phyloP scores from a whole-genome alignment of 2,797 vertebrate species.

The Nannoperca australis region DNA sequence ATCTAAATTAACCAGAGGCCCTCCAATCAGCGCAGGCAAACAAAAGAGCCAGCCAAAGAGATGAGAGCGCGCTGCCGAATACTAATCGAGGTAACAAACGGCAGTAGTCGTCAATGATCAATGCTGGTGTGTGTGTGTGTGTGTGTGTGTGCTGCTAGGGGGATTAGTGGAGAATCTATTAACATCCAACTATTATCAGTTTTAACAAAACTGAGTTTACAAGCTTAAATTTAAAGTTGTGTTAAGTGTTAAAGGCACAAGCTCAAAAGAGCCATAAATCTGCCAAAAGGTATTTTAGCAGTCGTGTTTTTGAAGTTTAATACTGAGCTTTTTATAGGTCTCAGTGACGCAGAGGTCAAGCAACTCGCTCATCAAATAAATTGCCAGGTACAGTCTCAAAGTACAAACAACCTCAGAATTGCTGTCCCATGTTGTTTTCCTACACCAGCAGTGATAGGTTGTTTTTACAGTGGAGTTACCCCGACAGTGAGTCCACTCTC shows the following conservation, averaged over 20 bases:
- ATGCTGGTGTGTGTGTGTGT: background rate
- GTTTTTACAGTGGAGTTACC: conserved; percentile 51
- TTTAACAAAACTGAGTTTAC: background rate
- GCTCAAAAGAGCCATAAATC: conserved; percentile 14
- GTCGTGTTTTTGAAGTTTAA: conserved; percentile 29
- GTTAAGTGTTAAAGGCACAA: too few species aligned
- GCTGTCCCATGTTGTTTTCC: conserved; percentile 45
- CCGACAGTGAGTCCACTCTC: conserved; percentile 13
- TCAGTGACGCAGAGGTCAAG: conserved; percentile 57
- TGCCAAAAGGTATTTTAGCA: background rate
- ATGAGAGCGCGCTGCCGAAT: conserved; percentile 53
- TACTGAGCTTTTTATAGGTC: conserved; percentile 47
- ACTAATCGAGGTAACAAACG: conserved; percentile 60
- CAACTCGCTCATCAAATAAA: conserved; percentile 67
- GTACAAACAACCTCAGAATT: conserved; percentile 47
- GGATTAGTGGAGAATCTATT: conserved; percentile 1
- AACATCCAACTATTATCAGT: background rate
- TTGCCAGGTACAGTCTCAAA: conserved; percentile 45
- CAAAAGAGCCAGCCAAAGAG: conserved; percentile 75
- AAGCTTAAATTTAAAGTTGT: background rate
- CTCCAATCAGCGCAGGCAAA: conserved; percentile 80
- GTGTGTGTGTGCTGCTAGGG: background rate
- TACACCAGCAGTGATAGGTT: conserved; percentile 12
- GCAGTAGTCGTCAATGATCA: conserved; percentile 8
- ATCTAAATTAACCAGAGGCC: conserved; percentile 77